Base-by-base conservation (phyloP, 2,888 invertebrate genomes). In the Laothoe populi region DNA sequence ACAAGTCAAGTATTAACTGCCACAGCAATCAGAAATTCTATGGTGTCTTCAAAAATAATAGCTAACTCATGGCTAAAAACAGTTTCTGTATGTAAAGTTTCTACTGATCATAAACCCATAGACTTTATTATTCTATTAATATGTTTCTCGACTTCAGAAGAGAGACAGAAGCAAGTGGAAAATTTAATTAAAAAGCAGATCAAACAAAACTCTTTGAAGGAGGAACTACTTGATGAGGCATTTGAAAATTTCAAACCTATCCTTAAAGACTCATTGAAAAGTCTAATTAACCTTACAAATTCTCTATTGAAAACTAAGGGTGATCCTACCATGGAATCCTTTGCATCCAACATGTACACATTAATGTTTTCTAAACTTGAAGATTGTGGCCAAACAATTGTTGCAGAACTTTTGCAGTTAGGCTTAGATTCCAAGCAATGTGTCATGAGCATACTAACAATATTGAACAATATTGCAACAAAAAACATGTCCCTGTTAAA, bases 41-140 rank as follows among this genome's bases (percentile, higher is more conserved):
- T 95, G 65, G 75, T 94, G 8, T 90, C 93, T 46, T 94, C 94
- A 5, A 95, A 94, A 81, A 75, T 83, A 26, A 84, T 94, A 68
- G 84, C 90, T 0, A 94, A 94, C 72, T 88, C 93, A 35, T 95
- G 95, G 92, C 70, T 95, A 1, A 93, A 93, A 74, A 85, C 94
- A n/a, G 86, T 95, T 64, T 90, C 92, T 60, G 84, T 79, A 61
- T 90, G 94, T 61, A 93, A 93, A 77, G 67, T 79, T 0, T 81
- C 77, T 61, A 83, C 90, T 45, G 94, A 94, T 63, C 93, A 95
- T 66, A 95, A 95, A 84, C 93, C 96, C 0, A 91, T 96, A 65
- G 96, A 97, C 84, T 88, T 96, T 59, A 84, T 95, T 19, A 88
- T 96, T 66, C 80, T 96, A 19, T 78, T 96, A n/a, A 92, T 96